These are phyloP conservation scores for Drosophila lowei DNA, from an alignment of 1,140 invertebrate genomes.

Conservation along the genomic window DNA sequence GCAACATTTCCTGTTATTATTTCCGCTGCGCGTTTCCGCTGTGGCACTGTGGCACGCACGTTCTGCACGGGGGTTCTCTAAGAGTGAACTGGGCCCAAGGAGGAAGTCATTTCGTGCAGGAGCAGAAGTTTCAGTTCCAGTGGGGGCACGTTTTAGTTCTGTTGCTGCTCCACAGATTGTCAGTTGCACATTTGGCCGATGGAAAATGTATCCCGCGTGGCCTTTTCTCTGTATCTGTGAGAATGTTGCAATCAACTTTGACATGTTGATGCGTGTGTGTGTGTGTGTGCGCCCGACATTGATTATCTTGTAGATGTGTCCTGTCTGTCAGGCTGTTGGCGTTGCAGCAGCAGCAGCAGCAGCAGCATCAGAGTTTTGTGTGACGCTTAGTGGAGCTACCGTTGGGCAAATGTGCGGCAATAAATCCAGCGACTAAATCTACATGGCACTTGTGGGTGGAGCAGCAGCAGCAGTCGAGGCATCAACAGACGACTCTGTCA, in stretches of 20 bases:
- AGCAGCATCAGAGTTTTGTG: constrained; percentile 5
- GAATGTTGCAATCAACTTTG: constrained; percentile 72
- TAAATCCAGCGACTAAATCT: constrained; percentile 61
- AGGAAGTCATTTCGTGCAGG: not conserved
- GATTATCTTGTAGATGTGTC: constrained; percentile 66
- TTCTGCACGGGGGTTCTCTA: constrained; percentile 15
- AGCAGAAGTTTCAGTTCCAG: constrained; percentile 3
- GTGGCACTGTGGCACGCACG: constrained; percentile 61
- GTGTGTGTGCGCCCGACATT: constrained; percentile 59
- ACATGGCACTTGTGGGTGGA: constrained; percentile 34
- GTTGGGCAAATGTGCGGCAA: constrained; percentile 49
- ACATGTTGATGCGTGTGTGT: constrained; percentile 44
- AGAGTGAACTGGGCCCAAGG: constrained; percentile 5
- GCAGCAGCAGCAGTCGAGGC: constrained; percentile 10
- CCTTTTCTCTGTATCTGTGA: constrained; percentile 12
- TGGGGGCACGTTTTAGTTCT: constrained; percentile 30
- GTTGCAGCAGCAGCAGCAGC: not conserved
- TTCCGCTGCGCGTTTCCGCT: constrained; percentile 69
- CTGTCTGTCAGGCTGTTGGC: constrained; percentile 9
- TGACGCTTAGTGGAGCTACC: constrained; percentile 19
- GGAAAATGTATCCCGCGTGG: constrained; percentile 7
- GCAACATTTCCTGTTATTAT: constrained; percentile 77
- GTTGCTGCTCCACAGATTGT: constrained; percentile 34
- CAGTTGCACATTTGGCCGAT: constrained; percentile 51
- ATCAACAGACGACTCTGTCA: constrained; percentile 12